These are phyloP conservation scores for Heterotis niloticus DNA, from an alignment of 2,113 vertebrate genomes.

Conservation along the genomic window DNA sequence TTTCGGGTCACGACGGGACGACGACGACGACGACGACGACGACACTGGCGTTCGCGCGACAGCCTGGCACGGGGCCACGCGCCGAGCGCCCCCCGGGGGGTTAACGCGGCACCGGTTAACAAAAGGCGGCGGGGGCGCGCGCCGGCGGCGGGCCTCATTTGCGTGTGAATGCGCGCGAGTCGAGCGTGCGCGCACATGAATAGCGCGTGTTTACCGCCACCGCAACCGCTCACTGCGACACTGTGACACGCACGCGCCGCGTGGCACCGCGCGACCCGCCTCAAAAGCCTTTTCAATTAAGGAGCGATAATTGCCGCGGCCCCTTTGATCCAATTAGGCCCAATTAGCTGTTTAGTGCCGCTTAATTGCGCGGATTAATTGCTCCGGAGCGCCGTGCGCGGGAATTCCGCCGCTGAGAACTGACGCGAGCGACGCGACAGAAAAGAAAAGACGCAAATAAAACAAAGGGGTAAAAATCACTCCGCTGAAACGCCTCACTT, in stretches of 20 bases:
- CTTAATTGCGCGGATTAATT: constrained; percentile 73
- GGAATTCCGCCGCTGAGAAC: constrained; percentile 58
- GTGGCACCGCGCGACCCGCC: constrained; percentile 49
- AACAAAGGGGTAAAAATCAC: no score
- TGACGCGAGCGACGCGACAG: constrained; percentile 48
- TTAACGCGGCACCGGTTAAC: constrained; percentile 55
- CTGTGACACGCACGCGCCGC: no score
- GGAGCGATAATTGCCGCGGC: constrained; percentile 48
- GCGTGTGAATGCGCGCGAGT: constrained; percentile 63
- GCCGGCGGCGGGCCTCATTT: constrained; percentile 63
- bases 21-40: not conserved
- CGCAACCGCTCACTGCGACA: constrained; percentile 56
- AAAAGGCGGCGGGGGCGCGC: constrained; percentile 47
- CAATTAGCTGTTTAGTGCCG: constrained; percentile 67
- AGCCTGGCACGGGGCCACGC: constrained; percentile 54
- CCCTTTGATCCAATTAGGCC: constrained; percentile 57
- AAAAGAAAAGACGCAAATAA: not conserved
- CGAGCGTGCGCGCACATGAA: no score
- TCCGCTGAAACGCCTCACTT: no score
- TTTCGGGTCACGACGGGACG: not conserved
- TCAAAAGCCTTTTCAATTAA: constrained; percentile 66
- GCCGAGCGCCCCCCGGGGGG: constrained; percentile 59
- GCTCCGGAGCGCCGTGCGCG: constrained; percentile 57
- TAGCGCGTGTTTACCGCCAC: constrained; percentile 50
- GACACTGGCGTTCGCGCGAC: constrained; percentile 28